phyloP scores from a whole-genome alignment of 2,113 vertebrate genomes.

The Eptesicus fuscus region DNA sequence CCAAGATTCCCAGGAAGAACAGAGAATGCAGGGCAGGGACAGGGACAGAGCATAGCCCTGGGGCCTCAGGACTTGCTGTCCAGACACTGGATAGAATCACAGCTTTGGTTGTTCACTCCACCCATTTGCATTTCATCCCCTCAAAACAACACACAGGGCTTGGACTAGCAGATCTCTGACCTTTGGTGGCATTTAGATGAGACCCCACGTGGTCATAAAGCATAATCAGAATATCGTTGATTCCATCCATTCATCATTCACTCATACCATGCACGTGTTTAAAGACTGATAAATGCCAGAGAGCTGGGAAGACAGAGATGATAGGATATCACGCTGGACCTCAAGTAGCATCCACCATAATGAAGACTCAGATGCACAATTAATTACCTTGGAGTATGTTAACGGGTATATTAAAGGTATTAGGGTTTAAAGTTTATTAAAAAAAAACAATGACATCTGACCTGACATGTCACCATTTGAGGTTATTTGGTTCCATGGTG shows the following conservation, averaged over 20 bases:
- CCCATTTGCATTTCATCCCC: not conserved
- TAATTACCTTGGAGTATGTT: not conserved
- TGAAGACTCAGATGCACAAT: not conserved
- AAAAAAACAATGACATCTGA: not conserved
- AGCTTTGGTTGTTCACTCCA: not conserved
- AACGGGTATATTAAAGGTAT: not conserved
- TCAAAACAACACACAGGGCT: not conserved
- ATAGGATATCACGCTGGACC: rapidly evolving
- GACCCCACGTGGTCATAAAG: not conserved
- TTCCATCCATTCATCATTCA: not conserved
- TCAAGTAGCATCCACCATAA: not conserved
- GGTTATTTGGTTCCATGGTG: not conserved
- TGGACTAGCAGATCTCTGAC: not conserved
- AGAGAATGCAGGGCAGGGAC: not conserved
- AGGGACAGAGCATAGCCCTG: not conserved
- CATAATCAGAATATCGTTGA: not conserved
- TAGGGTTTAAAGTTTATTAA: not conserved
- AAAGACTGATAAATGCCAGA: not conserved
- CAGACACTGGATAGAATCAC: not conserved
- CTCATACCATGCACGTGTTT: rapidly evolving
- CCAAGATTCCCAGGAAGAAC: not conserved
- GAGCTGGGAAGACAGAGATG: not conserved
- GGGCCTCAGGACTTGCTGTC: not conserved
- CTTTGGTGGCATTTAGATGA: not conserved
- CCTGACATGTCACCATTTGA: not conserved